A percentile compares a stretch with the other conserved stretches of the same genome.
phyloP scores from a whole-genome alignment of 2,888 invertebrate species.

The Megamerina dolium region DNA sequence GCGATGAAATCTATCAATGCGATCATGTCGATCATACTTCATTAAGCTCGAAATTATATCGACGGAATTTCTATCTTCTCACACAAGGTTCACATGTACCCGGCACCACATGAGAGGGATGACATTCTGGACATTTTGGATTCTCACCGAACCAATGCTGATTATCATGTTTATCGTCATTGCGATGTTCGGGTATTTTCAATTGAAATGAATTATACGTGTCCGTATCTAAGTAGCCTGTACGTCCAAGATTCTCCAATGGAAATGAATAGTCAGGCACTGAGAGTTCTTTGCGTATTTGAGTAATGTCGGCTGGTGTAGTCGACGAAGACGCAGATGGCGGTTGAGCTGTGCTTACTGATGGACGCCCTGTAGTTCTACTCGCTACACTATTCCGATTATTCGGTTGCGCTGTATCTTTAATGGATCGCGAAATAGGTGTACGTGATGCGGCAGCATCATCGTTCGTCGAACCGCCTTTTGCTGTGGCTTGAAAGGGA shows the following conservation, averaged over 20 bases:
- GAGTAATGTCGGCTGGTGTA: constrained; percentile 44
- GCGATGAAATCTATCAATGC: too few relatives aligned
- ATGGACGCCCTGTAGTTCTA: constrained; percentile 37
- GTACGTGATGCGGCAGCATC: constrained; percentile 21
- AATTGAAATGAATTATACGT: constrained; percentile 59
- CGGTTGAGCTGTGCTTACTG: constrained; percentile 1
- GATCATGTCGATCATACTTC: too few relatives aligned
- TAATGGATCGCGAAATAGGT: constrained; percentile 39
- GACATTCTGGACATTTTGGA: constrained; percentile 59
- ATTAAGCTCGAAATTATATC: too few relatives aligned
- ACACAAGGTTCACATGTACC: constrained; percentile 63
- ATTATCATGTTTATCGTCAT: constrained; percentile 23
- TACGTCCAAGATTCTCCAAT: constrained; percentile 54
- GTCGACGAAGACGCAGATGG: constrained; percentile 6
- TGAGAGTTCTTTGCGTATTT: constrained; percentile 57
- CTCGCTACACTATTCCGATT: constrained; percentile 10
- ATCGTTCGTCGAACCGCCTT: not conserved
- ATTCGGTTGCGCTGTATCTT: constrained; percentile 28
- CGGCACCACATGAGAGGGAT: constrained; percentile 57
- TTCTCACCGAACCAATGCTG: constrained; percentile 55
- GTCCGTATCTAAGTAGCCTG: constrained; percentile 54
- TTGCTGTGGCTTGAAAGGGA: constrained; percentile 12
- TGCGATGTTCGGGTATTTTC: constrained; percentile 51
- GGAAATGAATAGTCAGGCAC: constrained; percentile 60
- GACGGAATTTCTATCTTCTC: constrained; percentile 48